These are phyloP conservation scores for Chloroceryle amazona DNA, from an alignment of 2,797 vertebrate species.

Conservation along the genomic window DNA sequence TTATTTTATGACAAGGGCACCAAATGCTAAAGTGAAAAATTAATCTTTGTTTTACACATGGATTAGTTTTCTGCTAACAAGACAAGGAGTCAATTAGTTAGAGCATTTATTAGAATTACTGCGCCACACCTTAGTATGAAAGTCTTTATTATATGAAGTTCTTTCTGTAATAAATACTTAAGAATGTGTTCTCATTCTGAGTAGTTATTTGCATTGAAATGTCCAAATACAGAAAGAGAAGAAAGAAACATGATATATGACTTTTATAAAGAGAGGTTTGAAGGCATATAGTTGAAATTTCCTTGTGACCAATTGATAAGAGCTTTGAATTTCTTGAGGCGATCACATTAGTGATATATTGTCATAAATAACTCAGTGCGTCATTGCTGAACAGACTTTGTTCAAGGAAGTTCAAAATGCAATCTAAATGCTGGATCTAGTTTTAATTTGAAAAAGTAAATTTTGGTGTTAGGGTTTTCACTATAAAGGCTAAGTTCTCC, in stretches of 20 bases:
- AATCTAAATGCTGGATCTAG: not conserved
- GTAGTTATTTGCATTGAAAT: not conserved
- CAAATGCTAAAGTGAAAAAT: not conserved
- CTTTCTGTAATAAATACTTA: not conserved
- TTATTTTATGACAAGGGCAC: not conserved
- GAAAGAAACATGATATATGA: not conserved
- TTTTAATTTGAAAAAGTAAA: constrained; percentile 50
- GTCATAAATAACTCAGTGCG: not conserved
- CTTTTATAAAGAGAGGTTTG: not conserved
- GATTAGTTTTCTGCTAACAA: not conserved
- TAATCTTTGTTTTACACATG: not conserved
- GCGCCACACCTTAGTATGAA: not conserved
- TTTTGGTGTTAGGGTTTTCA: constrained; percentile 22
- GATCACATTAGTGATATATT: not conserved
- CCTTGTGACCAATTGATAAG: not conserved
- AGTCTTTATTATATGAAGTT: not conserved
- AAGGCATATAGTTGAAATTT: not conserved
- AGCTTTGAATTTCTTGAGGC: not conserved
- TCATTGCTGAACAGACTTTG: not conserved
- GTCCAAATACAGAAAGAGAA: not conserved
- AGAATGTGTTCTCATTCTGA: not conserved
- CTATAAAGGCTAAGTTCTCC: constrained; percentile 19
- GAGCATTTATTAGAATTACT: not conserved
- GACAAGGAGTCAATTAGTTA: not conserved
- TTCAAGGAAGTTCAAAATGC: not conserved